phyloP scores from a whole-genome alignment of 2,888 invertebrate genomes.

The Eustalomyia histrio region DNA sequence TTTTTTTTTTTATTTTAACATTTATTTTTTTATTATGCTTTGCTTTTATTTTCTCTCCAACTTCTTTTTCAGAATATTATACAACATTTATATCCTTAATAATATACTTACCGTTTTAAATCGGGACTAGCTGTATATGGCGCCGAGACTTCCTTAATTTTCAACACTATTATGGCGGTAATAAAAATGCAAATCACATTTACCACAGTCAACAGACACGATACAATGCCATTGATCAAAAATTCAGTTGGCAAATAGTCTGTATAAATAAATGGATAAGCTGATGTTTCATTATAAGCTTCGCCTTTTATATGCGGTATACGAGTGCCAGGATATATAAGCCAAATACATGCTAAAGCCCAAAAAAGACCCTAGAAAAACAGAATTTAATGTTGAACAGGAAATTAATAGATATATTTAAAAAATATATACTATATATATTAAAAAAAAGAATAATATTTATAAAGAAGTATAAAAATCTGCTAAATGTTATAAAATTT shows the following conservation, averaged over 20 bases:
- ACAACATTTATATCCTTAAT: background rate
- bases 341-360: slow-evolving; percentile 87
- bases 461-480: background rate
- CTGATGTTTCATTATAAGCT: slow-evolving; percentile 82
- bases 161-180: slow-evolving; percentile 88
- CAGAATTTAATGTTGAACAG: slow-evolving; percentile 3
- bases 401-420: slow-evolving; percentile 16
- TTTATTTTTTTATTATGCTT: background rate
- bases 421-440: no score
- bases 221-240: slow-evolving; percentile 88
- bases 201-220: slow-evolving; percentile 88
- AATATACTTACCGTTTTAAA: slow-evolving; percentile 82
- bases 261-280: slow-evolving; percentile 85
- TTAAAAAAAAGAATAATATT: background rate
- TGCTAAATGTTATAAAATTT: background rate
- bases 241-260: slow-evolving; percentile 88
- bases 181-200: slow-evolving; percentile 92
- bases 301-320: slow-evolving; percentile 87
- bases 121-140: slow-evolving; percentile 88
- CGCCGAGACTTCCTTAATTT: slow-evolving; percentile 91
- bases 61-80: background rate
- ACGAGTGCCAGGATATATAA: slow-evolving; percentile 83
- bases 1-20: background rate
- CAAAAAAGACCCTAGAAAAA: slow-evolving; percentile 84
- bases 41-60: no score